Base-by-base conservation (phyloP, 2,888 invertebrate genomes). In the Nomada flava region DNA sequence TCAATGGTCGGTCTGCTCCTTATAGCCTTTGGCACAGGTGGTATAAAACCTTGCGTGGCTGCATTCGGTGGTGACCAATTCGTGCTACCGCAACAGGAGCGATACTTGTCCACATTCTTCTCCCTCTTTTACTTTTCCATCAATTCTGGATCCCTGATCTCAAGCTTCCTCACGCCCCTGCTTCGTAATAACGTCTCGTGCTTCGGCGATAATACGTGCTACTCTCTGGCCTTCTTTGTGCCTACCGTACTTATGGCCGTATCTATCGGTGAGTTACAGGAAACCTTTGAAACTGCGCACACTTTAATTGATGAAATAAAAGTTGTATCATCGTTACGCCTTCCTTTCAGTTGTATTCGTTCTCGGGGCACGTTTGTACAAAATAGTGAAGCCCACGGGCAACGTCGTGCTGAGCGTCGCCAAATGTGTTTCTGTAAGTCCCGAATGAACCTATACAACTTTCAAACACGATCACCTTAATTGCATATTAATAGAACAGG, bases 31-130 rank as follows among this genome's bases (percentile, higher is more conserved):
- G 98, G 98, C 0, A 98, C 98, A 0, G 99, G 99, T 1, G 98
- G 98, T 1, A 99, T 99, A 89, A 99, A 99, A 92, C 98, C 99
- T 0, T 99, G 98, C 91, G 98, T 99, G 0, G 95, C 98, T 0
- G 98, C 99, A 0, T 99, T 99, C 93, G 99, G 99, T 0, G 99
- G 98, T 0, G 99, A 99, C 93, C 99, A 98, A 94, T 98, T 98
- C 93, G 95, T 96, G 65, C 89, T 97, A 65, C 97, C 97, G 0
- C 96, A 97, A 85, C 98, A 98, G 94, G 96, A 96, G 88, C 94
- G 94, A 88, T 96, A 97, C 91, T 94, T 98, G 79, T 96, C 96
- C 20, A 96, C 96, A 79, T 99, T 98, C 94, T 99, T 99, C 94
- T 98, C 98, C 0, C 94, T 98, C 0, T 99, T 99, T 94, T 99